Percentiles rank a stretch among this genome's conserved stretches.
Evolutionary conservation across 2,797 vertebrate genomes (phyloP).

Genomic region (Enteromius viviparus): DNA sequence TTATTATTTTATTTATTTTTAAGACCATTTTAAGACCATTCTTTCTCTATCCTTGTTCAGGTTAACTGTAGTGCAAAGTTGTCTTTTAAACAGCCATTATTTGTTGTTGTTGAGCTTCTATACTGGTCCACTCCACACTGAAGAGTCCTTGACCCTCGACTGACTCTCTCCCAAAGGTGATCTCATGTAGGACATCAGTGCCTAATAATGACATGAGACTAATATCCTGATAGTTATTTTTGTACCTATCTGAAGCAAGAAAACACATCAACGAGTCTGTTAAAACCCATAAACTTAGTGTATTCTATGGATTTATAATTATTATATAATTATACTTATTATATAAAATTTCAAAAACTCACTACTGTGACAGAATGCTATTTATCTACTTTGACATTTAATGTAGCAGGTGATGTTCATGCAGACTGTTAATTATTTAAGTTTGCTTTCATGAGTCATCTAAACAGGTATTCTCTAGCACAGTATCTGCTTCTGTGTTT

Average conservation of each 20-base stretch:
- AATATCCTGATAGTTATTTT: neutral
- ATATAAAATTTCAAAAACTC: neutral
- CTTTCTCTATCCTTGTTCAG: neutral
- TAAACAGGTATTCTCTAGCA: constrained; percentile 39
- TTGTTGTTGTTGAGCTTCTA: neutral
- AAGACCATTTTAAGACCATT: neutral
- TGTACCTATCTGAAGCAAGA: neutral
- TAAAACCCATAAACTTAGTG: neutral
- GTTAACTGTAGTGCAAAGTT: neutral
- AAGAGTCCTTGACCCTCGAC: neutral
- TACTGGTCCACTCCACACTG: neutral
- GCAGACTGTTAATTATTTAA: neutral
- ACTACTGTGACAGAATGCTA: neutral
- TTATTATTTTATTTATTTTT: neutral
- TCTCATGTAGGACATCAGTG: neutral
- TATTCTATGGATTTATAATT: neutral
- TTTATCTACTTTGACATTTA: neutral
- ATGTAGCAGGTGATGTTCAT: neutral
- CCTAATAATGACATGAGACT: neutral
- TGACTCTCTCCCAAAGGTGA: neutral
- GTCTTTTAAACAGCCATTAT: neutral
- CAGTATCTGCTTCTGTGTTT: constrained; percentile 48
- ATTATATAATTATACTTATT: neutral
- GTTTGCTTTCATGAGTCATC: constrained; percentile 13
- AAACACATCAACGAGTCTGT: neutral